Evolutionary conservation across 2,888 invertebrate species (phyloP), one percentile per base, ranked within the genome.

Genomic region (Caenorhabditis becei): DNA sequence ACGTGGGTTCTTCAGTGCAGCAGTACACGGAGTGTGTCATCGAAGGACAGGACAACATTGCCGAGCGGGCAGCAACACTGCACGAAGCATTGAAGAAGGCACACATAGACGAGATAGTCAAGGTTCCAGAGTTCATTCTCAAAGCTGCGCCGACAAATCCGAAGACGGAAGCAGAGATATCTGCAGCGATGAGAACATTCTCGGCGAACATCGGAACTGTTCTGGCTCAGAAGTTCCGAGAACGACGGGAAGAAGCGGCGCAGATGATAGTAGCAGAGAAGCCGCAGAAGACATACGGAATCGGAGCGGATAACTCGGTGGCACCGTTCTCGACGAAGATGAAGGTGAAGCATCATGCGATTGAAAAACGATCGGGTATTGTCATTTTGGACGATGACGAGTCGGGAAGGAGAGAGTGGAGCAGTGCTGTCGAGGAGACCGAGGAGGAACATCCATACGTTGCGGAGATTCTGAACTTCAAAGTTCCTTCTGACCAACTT

Each of bases 371-470:
- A 18, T 35, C 53, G 0, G 80, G 77, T 10, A 71, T 81, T 28
- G 26, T 67, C 0, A 7, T 81, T 2, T 3, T 72, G 3, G 80
- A 81, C 53, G 77, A 81, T 10, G 77, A 77, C 51, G 77, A 77
- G 41, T 81, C 80, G 14, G 80, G 80, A 28, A 72, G 35, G 72
- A 74, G 69, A 35, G 63, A 70, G 5, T 84, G 82, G 77, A 41
- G 11, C 4, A 59, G 41, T 18, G 54, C 54, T 11, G 69, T 49
- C 14, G 77, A 72, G 14, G 85, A 86, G 23, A 72, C 79, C 3
- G 80, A 78, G 37, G 80, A 72, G 14, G 66, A 74, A 8, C 88
- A 90, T 81, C 90, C 90, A 1, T 90, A 90, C 58, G 69, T 83
- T 4, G 74, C 83, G 8, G 90, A 90, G 75, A 47, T 89, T 18